Percentiles rank a stretch among this genome's conserved stretches.
phyloP scores from a whole-genome alignment of 1,140 invertebrate species.

The Forficula auricularia region DNA sequence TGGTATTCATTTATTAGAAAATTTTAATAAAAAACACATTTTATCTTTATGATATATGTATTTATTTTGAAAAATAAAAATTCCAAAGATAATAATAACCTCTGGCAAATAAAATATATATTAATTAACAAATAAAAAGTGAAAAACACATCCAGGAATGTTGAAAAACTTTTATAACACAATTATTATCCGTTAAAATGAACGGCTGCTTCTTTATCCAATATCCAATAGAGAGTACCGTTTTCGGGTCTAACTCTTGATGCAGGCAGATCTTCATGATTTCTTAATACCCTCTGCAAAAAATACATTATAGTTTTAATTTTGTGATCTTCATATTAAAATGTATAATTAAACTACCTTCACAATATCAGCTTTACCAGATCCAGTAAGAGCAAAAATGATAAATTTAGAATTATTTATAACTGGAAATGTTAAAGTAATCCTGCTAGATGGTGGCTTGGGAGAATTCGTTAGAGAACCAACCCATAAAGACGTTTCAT shows the following conservation, averaged over 20 bases:
- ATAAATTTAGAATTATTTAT: constrained; percentile 73
- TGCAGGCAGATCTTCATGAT: constrained; percentile 54
- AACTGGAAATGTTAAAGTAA: constrained; percentile 85
- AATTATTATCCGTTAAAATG: constrained; percentile 5
- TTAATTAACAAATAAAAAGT: no score
- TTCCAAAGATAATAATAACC: no score
- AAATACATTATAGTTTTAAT: constrained; percentile 5
- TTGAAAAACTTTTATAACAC: no score
- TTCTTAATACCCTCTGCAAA: constrained; percentile 47
- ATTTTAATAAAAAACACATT: no score
- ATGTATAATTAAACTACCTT: background rate
- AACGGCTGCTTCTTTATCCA: constrained; percentile 53
- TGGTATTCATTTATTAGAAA: no score
- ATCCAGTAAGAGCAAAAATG: constrained; percentile 69
- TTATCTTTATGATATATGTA: no score
- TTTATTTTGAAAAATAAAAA: no score
- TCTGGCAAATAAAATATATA: no score
- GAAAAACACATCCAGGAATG: no score
- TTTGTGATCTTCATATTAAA: constrained; percentile 7
- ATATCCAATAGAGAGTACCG: constrained; percentile 58
- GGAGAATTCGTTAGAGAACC: constrained; percentile 81
- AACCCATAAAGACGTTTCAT: constrained; percentile 51
- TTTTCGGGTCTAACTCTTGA: constrained; percentile 45
- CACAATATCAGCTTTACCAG: constrained; percentile 41
- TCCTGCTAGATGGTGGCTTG: constrained; percentile 77